These are phyloP conservation scores for Metopolophium dirhodum DNA, from an alignment of 1,140 invertebrate genomes.

Conservation along the genomic window DNA sequence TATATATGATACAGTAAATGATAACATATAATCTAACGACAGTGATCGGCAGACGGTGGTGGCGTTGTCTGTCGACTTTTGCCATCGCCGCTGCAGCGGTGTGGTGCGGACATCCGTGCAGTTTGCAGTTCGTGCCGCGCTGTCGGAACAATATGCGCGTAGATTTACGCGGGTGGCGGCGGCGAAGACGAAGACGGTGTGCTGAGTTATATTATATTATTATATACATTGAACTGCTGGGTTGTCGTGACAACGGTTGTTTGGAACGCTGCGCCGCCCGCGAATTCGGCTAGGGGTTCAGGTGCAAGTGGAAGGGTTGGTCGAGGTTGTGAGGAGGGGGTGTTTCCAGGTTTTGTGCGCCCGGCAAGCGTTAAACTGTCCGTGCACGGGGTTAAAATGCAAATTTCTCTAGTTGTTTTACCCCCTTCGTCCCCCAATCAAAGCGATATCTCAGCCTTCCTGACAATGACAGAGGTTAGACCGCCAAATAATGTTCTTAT, in stretches of 20 bases:
- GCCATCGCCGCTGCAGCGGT: background rate
- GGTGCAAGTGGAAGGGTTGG: background rate
- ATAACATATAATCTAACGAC: background rate
- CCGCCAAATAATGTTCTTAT: background rate
- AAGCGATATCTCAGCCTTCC: background rate
- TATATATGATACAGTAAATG: background rate
- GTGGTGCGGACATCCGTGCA: background rate
- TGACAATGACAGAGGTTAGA: background rate
- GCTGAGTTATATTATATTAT: constrained; percentile 1
- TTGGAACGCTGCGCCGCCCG: background rate
- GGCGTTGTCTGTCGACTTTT: background rate
- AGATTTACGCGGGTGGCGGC: background rate
- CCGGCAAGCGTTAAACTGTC: constrained; percentile 22
- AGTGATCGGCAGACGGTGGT: background rate
- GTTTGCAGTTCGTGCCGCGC: background rate
- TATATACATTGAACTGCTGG: background rate
- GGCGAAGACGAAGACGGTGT: background rate
- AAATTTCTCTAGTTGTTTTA: constrained; percentile 6
- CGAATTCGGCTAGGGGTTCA: background rate
- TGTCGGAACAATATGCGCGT: background rate
- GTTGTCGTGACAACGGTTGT: constrained; percentile 40
- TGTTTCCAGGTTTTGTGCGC: background rate
- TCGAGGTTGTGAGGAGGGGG: background rate
- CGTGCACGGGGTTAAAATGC: constrained; percentile 1
- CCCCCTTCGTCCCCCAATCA: background rate